Base-by-base conservation (phyloP, 2,888 invertebrate species). In the Tachina lurida region DNA sequence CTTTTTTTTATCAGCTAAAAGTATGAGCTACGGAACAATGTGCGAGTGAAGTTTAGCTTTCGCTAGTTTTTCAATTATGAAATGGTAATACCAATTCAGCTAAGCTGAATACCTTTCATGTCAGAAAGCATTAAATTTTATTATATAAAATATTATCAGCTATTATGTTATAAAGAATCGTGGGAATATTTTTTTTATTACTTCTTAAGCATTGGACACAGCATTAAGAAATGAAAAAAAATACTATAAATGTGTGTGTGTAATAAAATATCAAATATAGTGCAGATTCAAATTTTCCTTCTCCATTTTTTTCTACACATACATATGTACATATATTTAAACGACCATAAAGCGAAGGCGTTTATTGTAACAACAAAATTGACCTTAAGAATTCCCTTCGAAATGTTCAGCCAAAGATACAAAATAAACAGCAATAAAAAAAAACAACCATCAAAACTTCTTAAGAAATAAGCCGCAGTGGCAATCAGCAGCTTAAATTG, bases 391-490 rank as follows among this genome's bases (percentile, higher is more conserved):
- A 79, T 83, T 82, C 71, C 62, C 75, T 85, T 84, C 41, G 60
- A 75, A 77, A 81, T 56, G 60, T 52, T 56, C 45, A 79, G 19
- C 47, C 75, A 63, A 74, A 75, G 22, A 68, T 47, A 81, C 22
- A 85, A 47, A 67, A 47, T 70, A 22, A 73, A 62, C 31, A 84
- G 68, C 73, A 84, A 73, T 43, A 67, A 52, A 68, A 80, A 43
- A 60, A 70, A 10, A n/a, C 60, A 75, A 7, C 22, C 60, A 75
- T 58, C 67, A 74, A 79, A 77, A 79, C 63, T 81, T 81, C 84
- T 76, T 87, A 84, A 85, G 83, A 86, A 68, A 73, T 77, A 87
- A 82, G 84, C 87, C 87, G 87, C 87, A 81, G 87, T 85, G 83
- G 87, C 87, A 81, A 78, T 75, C 87, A 84, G 73, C 86, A 84